Percentiles rank a stretch among this genome's conserved stretches.
Evolutionary conservation across 2,113 vertebrate species (phyloP).

Genomic region (Hyaena hyaena): DNA sequence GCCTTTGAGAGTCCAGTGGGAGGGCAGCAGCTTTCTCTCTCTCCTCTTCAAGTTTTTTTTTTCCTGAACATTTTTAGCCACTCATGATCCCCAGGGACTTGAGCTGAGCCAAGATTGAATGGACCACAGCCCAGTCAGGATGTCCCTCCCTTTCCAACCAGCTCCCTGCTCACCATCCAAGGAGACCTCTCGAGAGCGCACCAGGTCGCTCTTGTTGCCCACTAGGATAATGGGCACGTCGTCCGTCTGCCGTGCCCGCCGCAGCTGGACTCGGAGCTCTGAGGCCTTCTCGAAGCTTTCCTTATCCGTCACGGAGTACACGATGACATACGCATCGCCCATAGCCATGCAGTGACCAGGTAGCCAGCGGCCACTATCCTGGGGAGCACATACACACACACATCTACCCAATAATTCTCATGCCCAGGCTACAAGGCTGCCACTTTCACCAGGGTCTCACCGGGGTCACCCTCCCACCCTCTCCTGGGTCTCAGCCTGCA

Average conservation of each 20-base stretch:
- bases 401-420: neutral
- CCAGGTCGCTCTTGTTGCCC: conserved; percentile 98
- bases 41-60: conserved; percentile 31
- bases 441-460: neutral
- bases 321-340: conserved; percentile 98
- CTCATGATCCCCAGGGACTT: conserved; percentile 43
- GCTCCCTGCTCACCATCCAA: conserved; percentile 92
- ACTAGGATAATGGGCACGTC: conserved; percentile 99
- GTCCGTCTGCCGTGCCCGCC: conserved; percentile 95
- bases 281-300: conserved; percentile 98
- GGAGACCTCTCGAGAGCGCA: conserved; percentile 97
- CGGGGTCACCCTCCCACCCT: neutral
- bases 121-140: neutral
- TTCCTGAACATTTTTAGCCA: conserved; percentile 66
- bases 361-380: conserved; percentile 96
- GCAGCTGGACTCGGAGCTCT: conserved; percentile 96
- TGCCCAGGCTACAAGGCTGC: neutral
- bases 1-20: neutral
- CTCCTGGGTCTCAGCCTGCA: conserved; percentile 85
- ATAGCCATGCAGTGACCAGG: conserved; percentile 98
- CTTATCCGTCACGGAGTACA: conserved; percentile 99
- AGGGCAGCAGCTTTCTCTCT: neutral
- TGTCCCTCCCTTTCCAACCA: neutral
- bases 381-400: conserved; percentile 1
- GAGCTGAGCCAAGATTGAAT: conserved; percentile 50